phyloP scores from a whole-genome alignment of 2,113 vertebrate species.

The Clarias magur region DNA sequence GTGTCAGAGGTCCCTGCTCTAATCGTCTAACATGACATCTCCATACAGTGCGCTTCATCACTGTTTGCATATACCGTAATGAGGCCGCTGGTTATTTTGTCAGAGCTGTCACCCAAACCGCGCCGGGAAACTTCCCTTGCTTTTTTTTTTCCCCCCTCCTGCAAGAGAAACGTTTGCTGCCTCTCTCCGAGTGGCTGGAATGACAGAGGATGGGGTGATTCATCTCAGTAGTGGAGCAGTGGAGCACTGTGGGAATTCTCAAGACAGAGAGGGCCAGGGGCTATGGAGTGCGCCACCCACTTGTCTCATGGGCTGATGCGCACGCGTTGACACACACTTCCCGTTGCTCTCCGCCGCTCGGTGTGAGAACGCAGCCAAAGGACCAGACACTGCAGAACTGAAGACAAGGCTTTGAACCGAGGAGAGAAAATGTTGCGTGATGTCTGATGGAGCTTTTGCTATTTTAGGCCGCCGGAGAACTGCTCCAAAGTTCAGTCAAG shows the following conservation, averaged over 20 bases:
- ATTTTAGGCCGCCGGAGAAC: background rate
- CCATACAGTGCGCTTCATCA: conserved; percentile 70
- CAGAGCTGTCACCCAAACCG: conserved; percentile 65
- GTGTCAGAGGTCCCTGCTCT: conserved; percentile 76
- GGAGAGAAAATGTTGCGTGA: conserved; percentile 25
- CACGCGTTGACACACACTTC: conserved; percentile 24
- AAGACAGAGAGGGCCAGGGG: conserved; percentile 27
- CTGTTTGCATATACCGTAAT: conserved; percentile 77
- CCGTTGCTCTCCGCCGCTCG: background rate
- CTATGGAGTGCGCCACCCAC: conserved; percentile 32
- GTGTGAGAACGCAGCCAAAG: conserved; percentile 3
- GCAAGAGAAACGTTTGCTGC: conserved; percentile 21
- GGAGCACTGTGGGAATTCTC: conserved; percentile 50
- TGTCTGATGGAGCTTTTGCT: conserved; percentile 17
- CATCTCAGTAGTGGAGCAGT: conserved; percentile 36
- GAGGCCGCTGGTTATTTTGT: conserved; percentile 72
- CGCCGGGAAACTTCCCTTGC: conserved; percentile 30
- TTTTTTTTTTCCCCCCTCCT: background rate
- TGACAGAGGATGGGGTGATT: conserved; percentile 50
- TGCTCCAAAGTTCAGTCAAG: background rate
- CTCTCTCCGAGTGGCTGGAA: conserved; percentile 24
- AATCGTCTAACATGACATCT: conserved; percentile 75
- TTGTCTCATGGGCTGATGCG: conserved; percentile 31
- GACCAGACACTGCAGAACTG: conserved; percentile 16
- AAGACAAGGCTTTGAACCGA: conserved; percentile 32